Evolutionary conservation across 2,797 vertebrate genomes (phyloP), one percentile per base, ranked within the genome.

Genomic region (Gallinago stenura): DNA sequence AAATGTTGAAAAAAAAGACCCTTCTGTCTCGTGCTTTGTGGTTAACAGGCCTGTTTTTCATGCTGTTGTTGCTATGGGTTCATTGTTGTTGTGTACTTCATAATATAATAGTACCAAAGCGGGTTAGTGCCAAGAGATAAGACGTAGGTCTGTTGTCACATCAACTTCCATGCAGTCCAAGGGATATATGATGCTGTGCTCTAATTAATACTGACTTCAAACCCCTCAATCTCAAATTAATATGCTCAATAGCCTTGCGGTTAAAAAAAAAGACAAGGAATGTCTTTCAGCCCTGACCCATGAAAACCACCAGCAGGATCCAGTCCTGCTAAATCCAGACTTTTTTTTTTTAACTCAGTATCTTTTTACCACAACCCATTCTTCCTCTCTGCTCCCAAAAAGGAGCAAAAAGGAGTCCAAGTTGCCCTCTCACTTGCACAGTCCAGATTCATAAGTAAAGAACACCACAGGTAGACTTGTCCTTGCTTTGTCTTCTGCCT

Each of bases 161-260:
- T 87, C 83, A 89, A 6, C 48, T 96, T 91, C 71, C 71, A 61
- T 35, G 26, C 22, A 77, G 71, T 89, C 35, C 71, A 85, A 83
- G 83, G 53, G 26, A 56, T 64, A 51, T 64, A 70, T 41, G n/a
- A 62, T 73, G 35, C 46, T 53, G 19, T 90, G 64, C 53, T 90
- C 43, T 96, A 86, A 91, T 92, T 86, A 89, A 89, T 51, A 73
- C 57, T 89, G 58, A 92, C 80, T 94, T 82, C 19, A 80, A 69
- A 43, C 28, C n/a, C 77, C 70, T 79, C 51, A 48, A 46, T 93
- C 70, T 70, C 70, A 93, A 95, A 76, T 91, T 58, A 81, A 83
- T 35, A 58, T 31, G 43, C 35, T 91, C 50, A 76, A 3, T n/a
- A 5, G 14, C 75, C 33, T 68, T n/a, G n/a, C 24, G 35, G 50